Base-by-base conservation (phyloP, 92 coral and sea anemone species). In the Epizoanthus fatuus region DNA sequence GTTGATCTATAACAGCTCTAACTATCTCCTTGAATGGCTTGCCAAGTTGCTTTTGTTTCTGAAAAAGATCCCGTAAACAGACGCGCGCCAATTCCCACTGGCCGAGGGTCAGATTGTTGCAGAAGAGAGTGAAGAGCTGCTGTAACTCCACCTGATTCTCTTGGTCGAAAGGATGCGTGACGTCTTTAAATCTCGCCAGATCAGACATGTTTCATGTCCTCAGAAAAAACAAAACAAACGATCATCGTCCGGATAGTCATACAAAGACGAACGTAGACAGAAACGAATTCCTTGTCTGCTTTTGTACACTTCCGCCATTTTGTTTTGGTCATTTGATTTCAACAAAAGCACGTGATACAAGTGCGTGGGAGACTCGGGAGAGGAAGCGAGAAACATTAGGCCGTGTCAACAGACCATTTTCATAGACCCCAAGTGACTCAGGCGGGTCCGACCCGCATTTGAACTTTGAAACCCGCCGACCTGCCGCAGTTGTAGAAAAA, bases 61-160 rank as follows among this genome's bases (percentile, higher is more conserved):
- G 64, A 63, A 86, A 81, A 68, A 97, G 83, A 16, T 86, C 87
- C 74, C 83, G 86, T 54, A 97, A 80, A 66, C 98, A 95, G 22
- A 91, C 98, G 60, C 99, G 87, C 4, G 99, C 94, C 67, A 97
- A 55, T 74, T 97, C 99, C 99, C 99, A 97, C 84, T 97, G 99
- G 1, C 99, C 98, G 32, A 97, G 90, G 40, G 95, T 91, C 60
- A 97, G 87, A 81, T 95, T 90, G 71, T 97, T 95, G 71, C 95
- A 91, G 44, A 95, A 91, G 39, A 96, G 90, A 5, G 86, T 90
- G 72, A 91, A 97, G 25, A 97, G 93, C 69, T 88, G 91, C 51
- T 90, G 87, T 0, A 93, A 76, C 20, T 90, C 86, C 39, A 85
- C 95, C 17, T 79, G 90, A 58, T 66, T 52, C 69, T 95, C 98